phyloP scores from a whole-genome alignment of 1,140 invertebrate genomes.

The Drosophila baimaii region DNA sequence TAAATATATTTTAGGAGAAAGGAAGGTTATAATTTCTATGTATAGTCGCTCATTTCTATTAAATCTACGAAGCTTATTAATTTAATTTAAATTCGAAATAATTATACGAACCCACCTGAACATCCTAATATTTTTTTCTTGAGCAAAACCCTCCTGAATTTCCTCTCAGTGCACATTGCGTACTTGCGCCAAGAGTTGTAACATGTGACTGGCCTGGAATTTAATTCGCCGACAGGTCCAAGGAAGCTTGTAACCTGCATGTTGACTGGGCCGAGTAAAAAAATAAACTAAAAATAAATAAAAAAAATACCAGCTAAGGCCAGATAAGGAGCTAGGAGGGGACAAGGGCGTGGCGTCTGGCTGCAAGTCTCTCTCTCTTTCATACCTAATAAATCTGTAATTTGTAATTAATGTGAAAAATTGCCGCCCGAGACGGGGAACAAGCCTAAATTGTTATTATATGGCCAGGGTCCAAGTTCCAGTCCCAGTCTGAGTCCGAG shows the following conservation, averaged over 20 bases:
- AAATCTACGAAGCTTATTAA: too few species aligned
- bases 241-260: slow-evolving; percentile 54
- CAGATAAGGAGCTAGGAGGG: slow-evolving; percentile 9
- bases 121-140: not conserved
- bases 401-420: slow-evolving; percentile 84
- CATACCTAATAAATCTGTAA: slow-evolving; percentile 83
- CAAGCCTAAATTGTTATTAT: slow-evolving; percentile 83
- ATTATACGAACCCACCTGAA: fast-evolving
- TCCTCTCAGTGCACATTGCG: slow-evolving; percentile 9
- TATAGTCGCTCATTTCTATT: not conserved
- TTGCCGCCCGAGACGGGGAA: slow-evolving; percentile 72
- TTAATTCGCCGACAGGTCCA: slow-evolving; percentile 51
- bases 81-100: not conserved
- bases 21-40: not conserved
- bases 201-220: slow-evolving; percentile 49
- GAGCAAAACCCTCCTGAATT: not conserved
- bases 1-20: not conserved
- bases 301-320: slow-evolving; percentile 4
- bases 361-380: slow-evolving; percentile 39
- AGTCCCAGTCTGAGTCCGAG: slow-evolving; percentile 52
- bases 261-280: slow-evolving; percentile 33
- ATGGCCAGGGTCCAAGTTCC: slow-evolving; percentile 59
- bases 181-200: slow-evolving; percentile 40
- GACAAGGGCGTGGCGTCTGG: slow-evolving; percentile 49
- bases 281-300: not conserved